phyloP scores from a whole-genome alignment of 2,888 invertebrate species.

The Philereme vetulata region DNA sequence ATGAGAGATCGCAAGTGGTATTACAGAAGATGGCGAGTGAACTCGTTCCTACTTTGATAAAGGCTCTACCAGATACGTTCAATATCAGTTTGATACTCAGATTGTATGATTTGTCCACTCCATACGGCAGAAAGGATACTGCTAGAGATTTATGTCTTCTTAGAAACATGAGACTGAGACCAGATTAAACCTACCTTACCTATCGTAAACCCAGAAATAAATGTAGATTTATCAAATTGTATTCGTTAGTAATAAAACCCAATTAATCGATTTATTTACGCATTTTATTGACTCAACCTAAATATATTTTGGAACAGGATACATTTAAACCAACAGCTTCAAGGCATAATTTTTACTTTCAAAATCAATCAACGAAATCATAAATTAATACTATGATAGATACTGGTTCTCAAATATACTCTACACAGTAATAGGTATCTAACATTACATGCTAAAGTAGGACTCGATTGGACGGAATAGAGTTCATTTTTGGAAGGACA shows the following conservation, averaged over 20 bases:
- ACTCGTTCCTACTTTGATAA: conserved; percentile 91
- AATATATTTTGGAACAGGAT: conserved; percentile 16
- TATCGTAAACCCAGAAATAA: conserved; percentile 6
- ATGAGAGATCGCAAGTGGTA: conserved; percentile 87
- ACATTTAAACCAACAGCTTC: conserved; percentile 39
- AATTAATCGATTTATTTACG: conserved; percentile 11
- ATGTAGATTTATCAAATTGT: conserved; percentile 11
- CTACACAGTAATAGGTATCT: conserved; percentile 20
- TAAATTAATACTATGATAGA: conserved; percentile 57
- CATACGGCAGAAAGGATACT: conserved; percentile 91
- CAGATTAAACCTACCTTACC: conserved; percentile 50
- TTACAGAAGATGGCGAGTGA: conserved; percentile 90
- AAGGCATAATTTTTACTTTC: conserved; percentile 59
- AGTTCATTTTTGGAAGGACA: conserved; percentile 17
- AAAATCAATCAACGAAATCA: conserved; percentile 65
- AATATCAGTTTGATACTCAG: conserved; percentile 89
- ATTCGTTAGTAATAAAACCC: conserved; percentile 23
- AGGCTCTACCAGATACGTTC: conserved; percentile 91
- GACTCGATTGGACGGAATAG: conserved; percentile 33
- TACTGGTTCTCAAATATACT: conserved; percentile 32
- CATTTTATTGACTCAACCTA: conserved; percentile 21
- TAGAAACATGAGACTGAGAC: conserved; percentile 89
- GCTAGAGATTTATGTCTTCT: conserved; percentile 94
- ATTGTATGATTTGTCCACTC: conserved; percentile 90
- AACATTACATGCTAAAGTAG: conserved; percentile 16